Evolutionary conservation across 2,888 invertebrate species (phyloP).

Genomic region (Mythimna loreyi): DNA sequence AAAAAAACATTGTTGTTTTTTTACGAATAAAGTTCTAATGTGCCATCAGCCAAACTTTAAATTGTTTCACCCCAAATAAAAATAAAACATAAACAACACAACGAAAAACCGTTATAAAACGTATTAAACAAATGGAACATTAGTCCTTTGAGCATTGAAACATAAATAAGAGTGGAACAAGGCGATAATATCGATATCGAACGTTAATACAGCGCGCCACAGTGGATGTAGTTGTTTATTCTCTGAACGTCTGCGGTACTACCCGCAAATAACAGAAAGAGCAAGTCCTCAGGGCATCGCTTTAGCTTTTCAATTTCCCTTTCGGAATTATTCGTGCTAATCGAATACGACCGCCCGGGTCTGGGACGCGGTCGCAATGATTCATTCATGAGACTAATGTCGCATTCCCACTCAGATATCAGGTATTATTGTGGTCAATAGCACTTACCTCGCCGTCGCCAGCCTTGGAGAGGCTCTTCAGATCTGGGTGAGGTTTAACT

Average conservation of each 20-base stretch:
- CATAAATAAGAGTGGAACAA: constrained; percentile 53
- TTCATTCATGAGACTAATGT: constrained; percentile 90
- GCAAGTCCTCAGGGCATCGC: constrained; percentile 90
- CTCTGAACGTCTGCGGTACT: constrained; percentile 78
- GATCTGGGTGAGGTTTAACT: constrained; percentile 9
- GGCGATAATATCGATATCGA: constrained; percentile 69
- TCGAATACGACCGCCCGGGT: constrained; percentile 88
- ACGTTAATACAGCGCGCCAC: constrained; percentile 68
- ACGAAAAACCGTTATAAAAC: constrained; percentile 14
- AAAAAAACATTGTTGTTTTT: neutral
- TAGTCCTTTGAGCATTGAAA: constrained; percentile 47
- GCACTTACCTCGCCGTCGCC: constrained; percentile 63
- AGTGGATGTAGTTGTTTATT: constrained; percentile 84
- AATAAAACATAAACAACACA: neutral
- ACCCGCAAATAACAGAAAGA: constrained; percentile 90
- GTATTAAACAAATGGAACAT: constrained; percentile 41
- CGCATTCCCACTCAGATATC: constrained; percentile 81
- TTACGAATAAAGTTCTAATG: neutral
- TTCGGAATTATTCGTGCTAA: constrained; percentile 90
- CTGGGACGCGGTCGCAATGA: constrained; percentile 85
- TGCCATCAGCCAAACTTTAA: neutral
- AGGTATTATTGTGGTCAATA: constrained; percentile 78
- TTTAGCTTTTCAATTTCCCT: constrained; percentile 91
- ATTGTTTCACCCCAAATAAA: constrained; percentile 3
- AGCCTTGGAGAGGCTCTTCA: constrained; percentile 8